Evolutionary conservation across 1,140 invertebrate genomes (phyloP), one percentile per base, ranked within the genome.

Genomic region (Drosophila simulans): DNA sequence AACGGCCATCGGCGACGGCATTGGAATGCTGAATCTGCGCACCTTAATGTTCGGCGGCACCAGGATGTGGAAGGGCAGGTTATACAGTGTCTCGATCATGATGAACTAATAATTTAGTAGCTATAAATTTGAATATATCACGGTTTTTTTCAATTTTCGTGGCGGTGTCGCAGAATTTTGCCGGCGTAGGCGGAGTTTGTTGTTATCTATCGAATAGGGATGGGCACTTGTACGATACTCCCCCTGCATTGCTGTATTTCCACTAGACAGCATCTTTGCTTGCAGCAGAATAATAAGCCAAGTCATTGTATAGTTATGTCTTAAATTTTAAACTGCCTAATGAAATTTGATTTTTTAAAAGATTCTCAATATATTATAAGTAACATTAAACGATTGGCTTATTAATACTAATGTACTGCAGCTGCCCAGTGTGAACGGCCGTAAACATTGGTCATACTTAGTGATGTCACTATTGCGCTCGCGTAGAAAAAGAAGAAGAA

Each of bases 21-120:
- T 83, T 43, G 96, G 95, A 37, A 99, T 70, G 43, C 58, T 63
- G 5, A 88, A 98, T 80, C 94, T 96, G 88, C 98, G 98, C 27
- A 99, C 94, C 93, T 98, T 98, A 51, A 99, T 94, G 93, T 98
- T 97, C 35, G 98, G 98, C 77, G 97, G 95, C 94, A 98, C 96
- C 55, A 99, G 93, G 45, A 99, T 93, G 69, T 94, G 93, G 92
- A 96, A 99, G 0, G 98, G 97, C 72, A 97, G 80, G 55, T 94
- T 94, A 85, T 96, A 98, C 27, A 98, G 80, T 54, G 94, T 93
- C 93, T 98, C 97, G 95, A 98, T 97, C 93, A 92, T 93, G 62
- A 37, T 84, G 25, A 0, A 11, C 0, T 4, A 5, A 43, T 51
- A 31, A 37, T 37, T 3, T 48, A 27, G 31, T 5, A 12, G 4